These are phyloP conservation scores for Cladorhizidae sp. DNA, from an alignment of 37 sponge, comb jelly and placozoan species.

Conservation along the genomic window DNA sequence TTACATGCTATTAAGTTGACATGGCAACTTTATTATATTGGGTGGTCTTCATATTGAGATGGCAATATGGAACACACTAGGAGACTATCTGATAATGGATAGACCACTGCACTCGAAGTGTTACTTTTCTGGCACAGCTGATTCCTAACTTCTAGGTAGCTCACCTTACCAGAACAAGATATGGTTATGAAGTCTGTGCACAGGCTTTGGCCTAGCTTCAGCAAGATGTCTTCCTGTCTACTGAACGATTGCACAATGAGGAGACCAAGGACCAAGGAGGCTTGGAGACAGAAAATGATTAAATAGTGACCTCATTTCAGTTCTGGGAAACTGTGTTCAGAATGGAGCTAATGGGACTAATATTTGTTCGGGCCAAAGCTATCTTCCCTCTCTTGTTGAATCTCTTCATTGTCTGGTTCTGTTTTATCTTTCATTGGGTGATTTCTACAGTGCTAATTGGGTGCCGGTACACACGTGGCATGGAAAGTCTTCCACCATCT, in stretches of 20 bases:
- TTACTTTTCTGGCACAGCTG: neutral
- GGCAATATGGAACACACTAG: no score
- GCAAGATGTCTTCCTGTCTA: conserved; percentile 10
- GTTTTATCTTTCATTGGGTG: no score
- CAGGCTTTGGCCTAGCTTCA: conserved; percentile 16
- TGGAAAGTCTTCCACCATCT: no score
- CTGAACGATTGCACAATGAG: neutral
- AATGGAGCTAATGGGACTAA: neutral
- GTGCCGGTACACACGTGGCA: no score
- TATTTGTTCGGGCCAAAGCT: no score
- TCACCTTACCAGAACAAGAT: neutral
- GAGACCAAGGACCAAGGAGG: conserved; percentile 5
- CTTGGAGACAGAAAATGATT: conserved; percentile 24
- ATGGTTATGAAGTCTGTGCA: neutral
- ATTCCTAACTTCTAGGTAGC: neutral
- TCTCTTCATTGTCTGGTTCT: no score
- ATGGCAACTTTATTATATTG: neutral
- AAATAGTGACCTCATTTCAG: conserved; percentile 22
- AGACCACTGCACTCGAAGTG: no score
- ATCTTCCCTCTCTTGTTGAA: no score
- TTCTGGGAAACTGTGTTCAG: conserved; percentile 16
- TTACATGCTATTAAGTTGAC: neutral
- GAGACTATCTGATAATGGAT: neutral
- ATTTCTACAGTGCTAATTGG: no score
- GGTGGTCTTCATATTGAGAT: conserved; percentile 10